phyloP scores from a whole-genome alignment of 2,113 vertebrate species.

The Eurypyga helias region DNA sequence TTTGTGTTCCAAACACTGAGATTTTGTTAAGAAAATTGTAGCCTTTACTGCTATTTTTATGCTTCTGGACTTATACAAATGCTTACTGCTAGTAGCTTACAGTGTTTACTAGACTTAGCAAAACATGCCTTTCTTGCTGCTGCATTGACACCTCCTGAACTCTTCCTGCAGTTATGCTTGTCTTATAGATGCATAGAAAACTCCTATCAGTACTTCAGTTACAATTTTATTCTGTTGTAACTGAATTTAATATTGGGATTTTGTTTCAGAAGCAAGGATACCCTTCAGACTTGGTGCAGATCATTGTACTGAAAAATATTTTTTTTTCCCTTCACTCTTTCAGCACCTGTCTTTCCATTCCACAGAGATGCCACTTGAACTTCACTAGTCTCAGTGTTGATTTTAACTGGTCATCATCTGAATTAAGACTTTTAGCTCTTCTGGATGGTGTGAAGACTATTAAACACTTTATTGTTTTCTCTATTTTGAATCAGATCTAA shows the following conservation, averaged over 20 bases:
- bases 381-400: neutral
- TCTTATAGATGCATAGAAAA: neutral
- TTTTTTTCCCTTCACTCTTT: neutral
- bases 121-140: neutral
- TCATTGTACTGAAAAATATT: neutral
- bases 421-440: neutral
- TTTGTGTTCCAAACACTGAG: neutral
- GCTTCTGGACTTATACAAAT: neutral
- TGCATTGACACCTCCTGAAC: neutral
- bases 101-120: neutral
- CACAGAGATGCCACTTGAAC: neutral
- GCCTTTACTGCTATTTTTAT: neutral
- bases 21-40: neutral
- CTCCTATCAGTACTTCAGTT: neutral
- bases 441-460: neutral
- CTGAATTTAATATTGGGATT: neutral
- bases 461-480: neutral
- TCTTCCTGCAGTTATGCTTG: neutral
- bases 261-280: neutral
- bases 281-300: neutral
- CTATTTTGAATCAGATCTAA: neutral
- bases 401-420: neutral
- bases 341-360: neutral
- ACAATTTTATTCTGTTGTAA: neutral
- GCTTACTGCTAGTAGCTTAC: neutral